These are phyloP conservation scores for Oxygymnocypris stewartii DNA, from an alignment of 2,113 vertebrate genomes.

Conservation along the genomic window DNA sequence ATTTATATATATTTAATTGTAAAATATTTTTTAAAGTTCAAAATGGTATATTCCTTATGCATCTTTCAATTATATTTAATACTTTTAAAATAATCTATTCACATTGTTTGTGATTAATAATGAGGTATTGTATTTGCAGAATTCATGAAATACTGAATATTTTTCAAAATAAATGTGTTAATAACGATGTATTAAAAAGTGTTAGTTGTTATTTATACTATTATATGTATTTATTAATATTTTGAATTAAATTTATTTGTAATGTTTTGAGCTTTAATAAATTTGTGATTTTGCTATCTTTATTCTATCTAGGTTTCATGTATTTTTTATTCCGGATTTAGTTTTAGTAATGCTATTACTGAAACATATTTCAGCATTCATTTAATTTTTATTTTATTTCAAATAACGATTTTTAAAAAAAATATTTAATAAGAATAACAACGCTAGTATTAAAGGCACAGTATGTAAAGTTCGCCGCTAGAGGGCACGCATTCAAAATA, in stretches of 20 bases:
- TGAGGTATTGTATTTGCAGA: too few relatives aligned
- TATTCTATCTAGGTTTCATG: too few relatives aligned
- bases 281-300: too few relatives aligned
- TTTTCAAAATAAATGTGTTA: background rate
- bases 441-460: background rate
- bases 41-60: background rate
- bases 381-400: background rate
- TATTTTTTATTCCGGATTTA: too few relatives aligned
- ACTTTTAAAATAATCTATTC: background rate
- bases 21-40: background rate
- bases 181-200: background rate
- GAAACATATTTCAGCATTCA: too few relatives aligned
- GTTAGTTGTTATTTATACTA: background rate
- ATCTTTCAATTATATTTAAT: background rate
- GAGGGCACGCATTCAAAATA: too few relatives aligned
- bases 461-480: too few relatives aligned
- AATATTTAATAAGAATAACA: background rate
- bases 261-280: background rate
- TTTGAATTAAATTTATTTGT: background rate
- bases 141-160: too few relatives aligned
- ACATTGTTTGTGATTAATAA: too few relatives aligned
- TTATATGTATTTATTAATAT: background rate
- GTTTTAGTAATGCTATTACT: too few relatives aligned
- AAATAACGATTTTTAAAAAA: too few relatives aligned
- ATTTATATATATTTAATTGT: background rate